These are phyloP conservation scores for Drosophila lini DNA, from an alignment of 1,140 invertebrate species.

Conservation along the genomic window DNA sequence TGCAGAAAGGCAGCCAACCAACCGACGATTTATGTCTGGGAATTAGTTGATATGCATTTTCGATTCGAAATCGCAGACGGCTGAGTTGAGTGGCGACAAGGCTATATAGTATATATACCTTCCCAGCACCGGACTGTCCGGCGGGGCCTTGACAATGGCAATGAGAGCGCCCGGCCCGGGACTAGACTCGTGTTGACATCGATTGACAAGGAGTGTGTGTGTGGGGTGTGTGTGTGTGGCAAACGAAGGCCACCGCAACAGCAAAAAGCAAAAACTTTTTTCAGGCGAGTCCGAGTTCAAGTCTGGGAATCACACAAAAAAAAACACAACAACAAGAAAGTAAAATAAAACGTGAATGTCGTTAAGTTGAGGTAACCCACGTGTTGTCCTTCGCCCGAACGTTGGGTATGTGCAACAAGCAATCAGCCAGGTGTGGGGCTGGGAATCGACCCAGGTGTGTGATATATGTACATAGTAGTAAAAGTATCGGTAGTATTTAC, in stretches of 20 bases:
- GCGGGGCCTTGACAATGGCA: constrained; percentile 72
- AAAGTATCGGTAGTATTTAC: constrained; percentile 1
- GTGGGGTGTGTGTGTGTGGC: constrained; percentile 1
- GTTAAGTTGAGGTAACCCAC: constrained; percentile 55
- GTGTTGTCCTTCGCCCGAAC: constrained; percentile 65
- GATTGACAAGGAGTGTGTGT: constrained; percentile 58
- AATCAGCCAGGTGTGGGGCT: constrained; percentile 23
- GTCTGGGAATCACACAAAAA: constrained; percentile 27
- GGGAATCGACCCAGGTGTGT: constrained; percentile 41
- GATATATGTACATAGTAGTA: constrained; percentile 5
- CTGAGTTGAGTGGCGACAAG: constrained; percentile 24
- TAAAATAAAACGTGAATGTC: constrained; percentile 52
- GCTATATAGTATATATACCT: constrained; percentile 12
- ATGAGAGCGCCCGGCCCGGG: constrained; percentile 17
- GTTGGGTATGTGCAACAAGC: constrained; percentile 67
- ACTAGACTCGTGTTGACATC: constrained; percentile 68
- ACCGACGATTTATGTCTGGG: constrained; percentile 50
- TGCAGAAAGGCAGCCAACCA: constrained; percentile 20
- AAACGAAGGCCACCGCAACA: constrained; percentile 29
- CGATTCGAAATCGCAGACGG: constrained; percentile 56
- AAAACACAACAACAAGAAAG: neutral
- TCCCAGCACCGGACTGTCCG: constrained; percentile 29
- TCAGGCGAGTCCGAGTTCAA: constrained; percentile 29
- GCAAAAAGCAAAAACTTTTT: constrained; percentile 38
- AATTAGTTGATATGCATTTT: constrained; percentile 58